Evolutionary conservation across 2,113 vertebrate genomes (phyloP).

Genomic region (Bubo bubo): DNA sequence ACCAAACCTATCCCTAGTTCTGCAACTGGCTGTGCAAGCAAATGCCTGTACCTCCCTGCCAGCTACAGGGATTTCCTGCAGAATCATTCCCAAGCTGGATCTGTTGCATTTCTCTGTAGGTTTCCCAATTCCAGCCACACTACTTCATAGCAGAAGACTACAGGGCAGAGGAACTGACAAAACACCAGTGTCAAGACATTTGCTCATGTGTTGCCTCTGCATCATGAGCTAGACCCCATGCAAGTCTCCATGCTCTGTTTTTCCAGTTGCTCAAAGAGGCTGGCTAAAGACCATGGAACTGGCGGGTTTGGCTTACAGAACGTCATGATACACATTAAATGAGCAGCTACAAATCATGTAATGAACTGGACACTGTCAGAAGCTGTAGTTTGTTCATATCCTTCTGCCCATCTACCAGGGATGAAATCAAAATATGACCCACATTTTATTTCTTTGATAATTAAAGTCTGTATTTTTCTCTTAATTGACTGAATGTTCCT

Average conservation of each 20-base stretch:
- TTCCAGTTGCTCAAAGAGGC: not conserved
- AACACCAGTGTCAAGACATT: not conserved
- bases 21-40: not conserved
- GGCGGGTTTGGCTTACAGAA: not conserved
- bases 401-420: not conserved
- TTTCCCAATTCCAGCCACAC: not conserved
- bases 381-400: not conserved
- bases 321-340: not conserved
- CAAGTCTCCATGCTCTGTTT: not conserved
- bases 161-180: fast-evolving
- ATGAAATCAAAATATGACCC: not conserved
- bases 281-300: not conserved
- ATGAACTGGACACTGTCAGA: not conserved
- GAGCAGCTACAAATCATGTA: not conserved
- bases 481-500: not conserved
- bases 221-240: not conserved
- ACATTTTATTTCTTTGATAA: not conserved
- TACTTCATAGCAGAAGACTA: not conserved
- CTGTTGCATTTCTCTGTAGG: not conserved
- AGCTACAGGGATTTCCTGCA: not conserved
- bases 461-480: not conserved
- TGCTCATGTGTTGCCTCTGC: not conserved
- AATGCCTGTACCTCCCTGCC: not conserved
- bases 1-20: not conserved
- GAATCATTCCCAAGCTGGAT: not conserved